Conservation (phyloP, 2,797 vertebrate genomes). For the Falco biarmicus region DNA sequence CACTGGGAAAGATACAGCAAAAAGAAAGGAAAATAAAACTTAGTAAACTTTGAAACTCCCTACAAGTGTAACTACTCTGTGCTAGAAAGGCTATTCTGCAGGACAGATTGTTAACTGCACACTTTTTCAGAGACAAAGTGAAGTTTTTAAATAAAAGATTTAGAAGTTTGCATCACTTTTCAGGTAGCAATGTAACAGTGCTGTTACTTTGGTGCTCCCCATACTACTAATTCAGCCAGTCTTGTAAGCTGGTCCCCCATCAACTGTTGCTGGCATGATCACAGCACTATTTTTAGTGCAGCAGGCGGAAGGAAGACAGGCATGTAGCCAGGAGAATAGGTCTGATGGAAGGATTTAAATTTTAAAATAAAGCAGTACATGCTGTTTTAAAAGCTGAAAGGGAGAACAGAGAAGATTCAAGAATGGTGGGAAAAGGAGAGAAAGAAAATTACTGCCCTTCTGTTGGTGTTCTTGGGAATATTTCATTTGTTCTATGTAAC, state of each 20-base stretch:
- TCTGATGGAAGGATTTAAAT: background rate
- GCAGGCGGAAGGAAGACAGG: background rate
- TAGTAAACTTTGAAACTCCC: background rate
- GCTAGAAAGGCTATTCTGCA: background rate
- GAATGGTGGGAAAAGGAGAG: slow-evolving; percentile 4
- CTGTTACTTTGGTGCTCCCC: background rate
- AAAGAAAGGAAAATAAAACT: background rate
- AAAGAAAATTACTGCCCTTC: background rate
- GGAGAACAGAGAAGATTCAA: background rate
- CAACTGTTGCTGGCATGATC: background rate
- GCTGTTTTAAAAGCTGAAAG: slow-evolving; percentile 5
- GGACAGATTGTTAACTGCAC: background rate
- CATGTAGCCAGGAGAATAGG: background rate
- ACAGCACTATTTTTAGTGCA: background rate
- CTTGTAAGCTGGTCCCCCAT: background rate
- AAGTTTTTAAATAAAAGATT: background rate
- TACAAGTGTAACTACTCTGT: background rate
- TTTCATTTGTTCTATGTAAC: background rate
- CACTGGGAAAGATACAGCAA: background rate
- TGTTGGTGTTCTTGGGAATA: slow-evolving; percentile 29
- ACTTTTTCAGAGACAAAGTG: background rate
- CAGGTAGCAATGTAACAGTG: background rate
- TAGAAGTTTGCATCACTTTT: background rate
- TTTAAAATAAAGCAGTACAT: background rate
- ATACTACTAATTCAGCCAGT: background rate